Conservation (phyloP, 2,888 invertebrate species). For the Tiliacea aurago region DNA sequence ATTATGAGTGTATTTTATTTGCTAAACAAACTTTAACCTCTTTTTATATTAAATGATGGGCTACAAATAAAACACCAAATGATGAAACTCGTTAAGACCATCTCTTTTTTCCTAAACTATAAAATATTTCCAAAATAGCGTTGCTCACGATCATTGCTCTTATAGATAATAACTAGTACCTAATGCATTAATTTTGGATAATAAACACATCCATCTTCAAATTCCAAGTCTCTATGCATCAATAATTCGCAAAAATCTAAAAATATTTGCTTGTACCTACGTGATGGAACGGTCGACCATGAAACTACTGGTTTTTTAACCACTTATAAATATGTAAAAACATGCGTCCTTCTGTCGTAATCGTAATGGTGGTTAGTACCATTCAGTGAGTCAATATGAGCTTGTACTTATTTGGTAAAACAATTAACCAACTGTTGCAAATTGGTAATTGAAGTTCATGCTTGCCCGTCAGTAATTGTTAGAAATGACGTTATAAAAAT, state of each 20-base stretch:
- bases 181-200: conserved; percentile 2
- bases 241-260: conserved; percentile 39
- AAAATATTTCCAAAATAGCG: neutral
- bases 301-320: conserved; percentile 55
- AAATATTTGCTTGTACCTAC: conserved; percentile 43
- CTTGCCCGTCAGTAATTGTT: conserved; percentile 12
- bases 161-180: neutral
- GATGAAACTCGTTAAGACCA: neutral
- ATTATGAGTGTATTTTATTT: neutral
- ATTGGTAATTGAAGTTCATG: conserved; percentile 54
- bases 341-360: conserved; percentile 51
- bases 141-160: conserved; percentile 15
- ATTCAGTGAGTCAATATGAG: conserved; percentile 30
- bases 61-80: neutral
- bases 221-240: neutral
- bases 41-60: neutral
- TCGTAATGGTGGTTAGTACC: conserved; percentile 45
- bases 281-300: conserved; percentile 62
- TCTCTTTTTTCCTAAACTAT: conserved; percentile 11
- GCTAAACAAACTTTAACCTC: neutral
- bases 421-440: conserved; percentile 45
- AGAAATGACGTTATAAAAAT: neutral
- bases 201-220: conserved; percentile 3
- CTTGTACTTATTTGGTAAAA: conserved; percentile 47
- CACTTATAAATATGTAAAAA: conserved; percentile 52